Evolutionary conservation across 2,888 invertebrate genomes (phyloP), one percentile per base, ranked within the genome.

Genomic region (Stenchaetothrips biformis): DNA sequence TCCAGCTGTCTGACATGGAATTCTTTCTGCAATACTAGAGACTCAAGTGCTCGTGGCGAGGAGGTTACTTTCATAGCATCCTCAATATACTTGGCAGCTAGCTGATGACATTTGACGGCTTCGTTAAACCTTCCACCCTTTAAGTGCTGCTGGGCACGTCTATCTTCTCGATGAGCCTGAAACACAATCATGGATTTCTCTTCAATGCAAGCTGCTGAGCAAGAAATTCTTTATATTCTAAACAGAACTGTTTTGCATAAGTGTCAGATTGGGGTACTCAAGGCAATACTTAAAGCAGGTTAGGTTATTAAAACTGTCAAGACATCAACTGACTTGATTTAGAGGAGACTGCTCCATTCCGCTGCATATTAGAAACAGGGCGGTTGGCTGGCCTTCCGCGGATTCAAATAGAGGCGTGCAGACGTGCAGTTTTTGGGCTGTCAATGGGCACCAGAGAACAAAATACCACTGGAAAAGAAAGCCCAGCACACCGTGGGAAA

Each of bases 151-250:
- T 94, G 94, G 77, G 94, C 94, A 83, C 91, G 89, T 81, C 94
- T 89, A 84, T 92, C 90, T 85, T 92, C 91, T 84, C 92, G 92
- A 86, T 94, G 94, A 21, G 94, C 94, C 94, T 94, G 82, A 11
- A 21, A 21, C 9, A 9, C 67, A 74, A 2, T 3, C 7, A 74
- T 74, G 21, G 25, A 74, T 7, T 21, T 1, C 37, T 37, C 11
- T 7, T n/a, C 11, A 18, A 53, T 0, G 18, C 53, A 11, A 53
- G 4, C 4, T 11, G 9, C 53, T 13, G 9, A 6, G 16, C 21
- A 0, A 21, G 8, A 67, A 21, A 21, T 21, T 59, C 16, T 16
- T 59, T 18, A 13, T 13, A 13, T 7, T 1, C 6, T 18, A 9
- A 13, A 6, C 6, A 59, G 16, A 13, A 59, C 67, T 25, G 21